Base-by-base conservation (phyloP, 2,797 vertebrate genomes). In the Pseudomugil gertrudae region DNA sequence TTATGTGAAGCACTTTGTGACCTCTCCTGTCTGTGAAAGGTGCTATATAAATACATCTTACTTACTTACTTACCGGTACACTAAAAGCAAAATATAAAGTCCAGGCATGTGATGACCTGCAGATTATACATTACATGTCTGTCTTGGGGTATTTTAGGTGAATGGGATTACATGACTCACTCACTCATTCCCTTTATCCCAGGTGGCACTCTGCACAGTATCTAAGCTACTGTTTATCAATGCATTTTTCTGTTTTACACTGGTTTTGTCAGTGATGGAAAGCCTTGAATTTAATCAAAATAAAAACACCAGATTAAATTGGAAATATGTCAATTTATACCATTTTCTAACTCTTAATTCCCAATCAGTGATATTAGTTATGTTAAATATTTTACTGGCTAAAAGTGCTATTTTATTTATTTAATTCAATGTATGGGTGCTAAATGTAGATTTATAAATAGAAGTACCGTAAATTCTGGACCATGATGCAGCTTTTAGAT, bases 111-210 rank as follows among this genome's bases (percentile, higher is more conserved):
- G 43, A 17, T 9, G n/a, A 70, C 54, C 29, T 51, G 26, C 27
- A 70, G 51, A 60, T 68, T 55, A 63, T 8, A 52, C 32, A 27
- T 63, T 58, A 53, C 19, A 23, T 56, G 53, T 24, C 21, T 4
- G 51, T 74, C 63, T 33, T 36, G 26, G 0, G 56, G 50, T 75
- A 62, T 66, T 64, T 76, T 57, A 70, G 32, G 74, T 57, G 51
- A 21, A 56, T 52, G 29, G 59, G 76, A 88, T 89, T 87, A 86
- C 67, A 26, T 80, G 81, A 88, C 72, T 87, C 73, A 82, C 27
- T 8, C 47, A 17, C 26, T 84, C 60, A 88, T 76, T 82, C 67
- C 23, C 8, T 60, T 76, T 43, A 80, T 83, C 70, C 57, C 19
- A 33, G 23, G 40, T 58, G 60, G 52, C 26, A 17, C 58, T n/a